phyloP scores from a whole-genome alignment of 23 tunicate species.

The Halocynthia roretzi region DNA sequence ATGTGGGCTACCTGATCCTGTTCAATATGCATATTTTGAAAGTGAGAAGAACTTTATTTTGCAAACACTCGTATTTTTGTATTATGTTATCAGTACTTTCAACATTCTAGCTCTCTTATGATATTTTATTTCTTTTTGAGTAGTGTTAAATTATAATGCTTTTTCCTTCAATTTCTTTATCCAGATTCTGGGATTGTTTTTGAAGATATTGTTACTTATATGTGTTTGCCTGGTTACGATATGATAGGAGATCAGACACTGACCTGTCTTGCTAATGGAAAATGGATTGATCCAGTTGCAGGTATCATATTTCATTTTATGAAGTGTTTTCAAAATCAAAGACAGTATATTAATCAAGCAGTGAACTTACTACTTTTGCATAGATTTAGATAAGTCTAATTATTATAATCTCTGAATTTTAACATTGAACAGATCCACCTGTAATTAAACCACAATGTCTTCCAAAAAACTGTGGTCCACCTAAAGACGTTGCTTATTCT shows the following conservation, averaged over 20 bases:
- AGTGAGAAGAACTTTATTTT: no score
- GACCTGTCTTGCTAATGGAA: constrained; percentile 36
- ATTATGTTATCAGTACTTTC: no score
- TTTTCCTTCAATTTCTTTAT: not conserved
- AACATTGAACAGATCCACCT: not conserved
- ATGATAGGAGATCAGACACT: constrained; percentile 42
- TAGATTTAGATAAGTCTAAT: not conserved
- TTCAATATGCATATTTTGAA: no score
- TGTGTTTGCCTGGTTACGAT: constrained; percentile 42
- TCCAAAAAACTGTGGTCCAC: constrained; percentile 14
- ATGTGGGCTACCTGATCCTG: constrained; percentile 37
- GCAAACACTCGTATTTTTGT: no score
- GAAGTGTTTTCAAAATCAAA: not conserved
- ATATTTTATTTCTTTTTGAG: no score
- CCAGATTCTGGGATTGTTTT: constrained; percentile 29
- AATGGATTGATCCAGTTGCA: constrained; percentile 24
- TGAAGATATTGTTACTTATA: constrained; percentile 17
- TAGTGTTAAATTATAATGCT: no score
- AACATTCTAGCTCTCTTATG: no score
- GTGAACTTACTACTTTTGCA: not conserved
- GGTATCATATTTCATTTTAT: constrained; percentile 10
- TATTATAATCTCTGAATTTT: not conserved
- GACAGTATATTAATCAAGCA: not conserved
- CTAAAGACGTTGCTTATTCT: not conserved
- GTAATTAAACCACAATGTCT: constrained; percentile 12